Base-by-base conservation (phyloP, 2,888 invertebrate genomes). In the Periphyllus acericola region DNA sequence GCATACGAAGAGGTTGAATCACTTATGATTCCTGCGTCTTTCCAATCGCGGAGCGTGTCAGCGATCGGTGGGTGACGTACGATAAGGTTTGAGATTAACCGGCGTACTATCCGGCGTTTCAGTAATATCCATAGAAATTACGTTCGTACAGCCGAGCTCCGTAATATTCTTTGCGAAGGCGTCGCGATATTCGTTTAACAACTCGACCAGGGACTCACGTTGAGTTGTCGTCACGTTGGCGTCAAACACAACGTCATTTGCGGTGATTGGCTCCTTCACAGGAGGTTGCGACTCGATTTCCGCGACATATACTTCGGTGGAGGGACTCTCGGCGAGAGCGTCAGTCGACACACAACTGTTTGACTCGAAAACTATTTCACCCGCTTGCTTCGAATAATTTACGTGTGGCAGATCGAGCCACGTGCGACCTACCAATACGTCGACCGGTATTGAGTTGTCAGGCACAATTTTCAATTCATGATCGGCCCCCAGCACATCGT, bases 161-260 rank as follows among this genome's bases (percentile, higher is more conserved):
- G 0, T 14, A 17, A 79, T 32, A 46, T 79, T 86, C 32, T 36
- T 36, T 5, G 86, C 86, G 25, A 86, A 86, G 17, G 71, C 34
- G 14, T 86, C 32, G 52, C 79, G 86, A 71, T 86, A 86, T 34
- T 79, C 34, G 79, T 86, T 86, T 0, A 25, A 19, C 34, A 72
- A 36, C 21, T 4, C 34, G 21, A 72, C 34, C 21, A 72, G 36
- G 19, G 34, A 40, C 32, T 78, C 71, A 14, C 46, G 17, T 71
- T 52, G 34, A n/a, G n/a, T n/a, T n/a, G n/a, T n/a, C n/a, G n/a
- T n/a, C n/a, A n/a, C n/a, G n/a, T n/a, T n/a, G n/a, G n/a, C n/a
- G n/a, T n/a, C n/a, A n/a, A n/a, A n/a, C n/a, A n/a, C n/a, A n/a
- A n/a, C n/a, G n/a, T n/a, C n/a, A n/a, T n/a, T n/a, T n/a, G n/a